Percentiles rank a stretch among this genome's conserved stretches.
phyloP scores from a whole-genome alignment of 2,797 vertebrate genomes.

The Aulostomus chinensis region DNA sequence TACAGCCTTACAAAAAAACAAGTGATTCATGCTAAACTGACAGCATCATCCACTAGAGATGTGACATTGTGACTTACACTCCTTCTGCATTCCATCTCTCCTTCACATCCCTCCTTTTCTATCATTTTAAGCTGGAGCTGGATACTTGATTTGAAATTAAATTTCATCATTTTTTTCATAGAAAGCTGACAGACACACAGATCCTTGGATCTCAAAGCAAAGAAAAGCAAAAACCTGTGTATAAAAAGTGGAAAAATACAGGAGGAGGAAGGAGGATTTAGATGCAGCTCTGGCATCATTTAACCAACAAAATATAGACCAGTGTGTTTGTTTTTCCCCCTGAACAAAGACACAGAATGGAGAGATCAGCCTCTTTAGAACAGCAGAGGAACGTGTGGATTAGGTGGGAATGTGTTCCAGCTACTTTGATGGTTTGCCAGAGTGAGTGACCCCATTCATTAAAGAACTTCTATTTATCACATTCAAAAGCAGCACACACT shows the following conservation, averaged over 20 bases:
- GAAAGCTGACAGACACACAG: slow-evolving; percentile 14
- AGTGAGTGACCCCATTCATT: slow-evolving; percentile 9
- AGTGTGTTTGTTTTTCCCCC: slow-evolving; percentile 11
- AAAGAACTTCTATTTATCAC: background rate
- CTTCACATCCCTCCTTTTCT: background rate
- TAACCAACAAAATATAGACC: slow-evolving; percentile 8
- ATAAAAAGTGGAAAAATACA: background rate
- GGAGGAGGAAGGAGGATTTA: slow-evolving; percentile 2
- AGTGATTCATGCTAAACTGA: slow-evolving; percentile 19
- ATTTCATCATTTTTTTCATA: background rate
- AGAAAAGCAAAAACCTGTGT: background rate
- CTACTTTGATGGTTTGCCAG: slow-evolving; percentile 13
- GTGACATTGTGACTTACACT: too few species aligned
- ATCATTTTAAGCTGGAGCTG: background rate
- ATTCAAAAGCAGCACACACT: slow-evolving; percentile 6
- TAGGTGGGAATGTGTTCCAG: slow-evolving; percentile 10
- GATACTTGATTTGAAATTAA: too few species aligned
- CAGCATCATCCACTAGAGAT: slow-evolving; percentile 25
- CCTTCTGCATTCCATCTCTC: too few species aligned
- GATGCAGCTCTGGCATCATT: background rate
- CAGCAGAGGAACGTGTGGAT: background rate
- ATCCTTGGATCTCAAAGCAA: background rate
- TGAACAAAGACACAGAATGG: background rate
- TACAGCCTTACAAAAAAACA: slow-evolving; percentile 30
- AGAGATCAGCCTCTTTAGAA: slow-evolving; percentile 9